Base-by-base conservation (phyloP, 2,888 invertebrate genomes). In the Chaetogeoica ovagalla region DNA sequence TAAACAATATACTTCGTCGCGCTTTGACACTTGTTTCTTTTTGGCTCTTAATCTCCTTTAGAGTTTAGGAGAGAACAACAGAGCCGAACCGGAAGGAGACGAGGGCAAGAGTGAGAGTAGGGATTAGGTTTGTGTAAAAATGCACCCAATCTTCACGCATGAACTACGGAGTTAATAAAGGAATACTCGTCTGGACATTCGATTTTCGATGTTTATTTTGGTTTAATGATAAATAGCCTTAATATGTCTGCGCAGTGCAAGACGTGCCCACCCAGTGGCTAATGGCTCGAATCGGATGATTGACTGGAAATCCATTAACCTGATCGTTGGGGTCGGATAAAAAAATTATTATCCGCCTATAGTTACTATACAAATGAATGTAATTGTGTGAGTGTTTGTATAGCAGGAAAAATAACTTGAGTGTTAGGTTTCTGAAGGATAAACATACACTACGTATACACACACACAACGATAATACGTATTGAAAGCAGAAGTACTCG, bases 261-360 rank as follows among this genome's bases (percentile, higher is more conserved):
- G 6, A 65, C 52, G 17, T 70, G 77, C 48, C 30, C 79, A 71
- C 79, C 79, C 71, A 70, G 57, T 70, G 70, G 39, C 79, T 79
- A 79, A 79, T 79, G 71, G 79, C 43, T 71, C 71, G 79, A 57
- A 71, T 79, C 79, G 79, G 57, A 71, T 71, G 79, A 79, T 79
- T 79, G 79, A 79, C 70, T 71, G 55, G 70, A 71, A 79, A 71
- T 63, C 79, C 79, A 79, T 79, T 79, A 79, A 71, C 63, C 63
- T 39, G 77, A 37, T 37, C 55, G 70, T 71, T 55, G 63, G 79
- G 79, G 55, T 62, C 19, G 70, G 71, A 79, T 79, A 71, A 79
- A 79, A 59, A 79, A 55, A n/a, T n/a, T n/a, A n/a, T 63, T 15
- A 57, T 43, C n/a, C 57, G 43, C 63, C 11, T 23, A 30, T 30